These are phyloP conservation scores for Cochlearius cochlearius DNA, from an alignment of 2,113 vertebrate genomes.

Conservation along the genomic window DNA sequence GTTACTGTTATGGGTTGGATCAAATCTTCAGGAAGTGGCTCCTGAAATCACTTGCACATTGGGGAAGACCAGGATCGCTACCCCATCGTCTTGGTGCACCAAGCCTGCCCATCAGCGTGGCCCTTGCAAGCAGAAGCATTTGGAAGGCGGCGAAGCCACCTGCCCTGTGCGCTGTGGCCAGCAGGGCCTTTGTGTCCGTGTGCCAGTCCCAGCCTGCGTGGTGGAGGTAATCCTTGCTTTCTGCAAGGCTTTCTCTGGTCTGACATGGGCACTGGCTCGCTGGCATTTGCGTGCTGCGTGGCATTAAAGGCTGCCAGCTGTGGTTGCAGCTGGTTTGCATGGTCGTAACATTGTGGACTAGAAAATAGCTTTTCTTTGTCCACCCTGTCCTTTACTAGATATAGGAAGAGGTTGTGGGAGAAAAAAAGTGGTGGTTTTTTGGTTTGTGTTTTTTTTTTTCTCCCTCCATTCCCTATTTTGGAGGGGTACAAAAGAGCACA, in stretches of 20 bases:
- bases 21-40: neutral
- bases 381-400: neutral
- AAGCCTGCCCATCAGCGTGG: rapidly evolving
- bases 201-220: rapidly evolving
- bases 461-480: neutral
- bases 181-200: neutral
- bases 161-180: rapidly evolving
- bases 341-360: rapidly evolving
- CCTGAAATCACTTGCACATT: neutral
- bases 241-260: neutral
- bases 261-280: neutral
- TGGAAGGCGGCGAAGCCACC: neutral
- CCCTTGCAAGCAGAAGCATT: neutral
- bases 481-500: neutral
- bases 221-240: neutral
- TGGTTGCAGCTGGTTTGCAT: neutral
- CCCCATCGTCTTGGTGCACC: rapidly evolving
- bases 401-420: neutral
- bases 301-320: neutral
- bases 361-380: neutral
- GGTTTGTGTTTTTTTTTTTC: neutral
- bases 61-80: neutral
- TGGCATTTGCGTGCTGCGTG: neutral
- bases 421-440: neutral
- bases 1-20: neutral